A percentile compares a stretch with the other conserved stretches of the same genome.
Evolutionary conservation across 2,113 vertebrate genomes (phyloP).

Genomic region (Heteronetta atricapilla): DNA sequence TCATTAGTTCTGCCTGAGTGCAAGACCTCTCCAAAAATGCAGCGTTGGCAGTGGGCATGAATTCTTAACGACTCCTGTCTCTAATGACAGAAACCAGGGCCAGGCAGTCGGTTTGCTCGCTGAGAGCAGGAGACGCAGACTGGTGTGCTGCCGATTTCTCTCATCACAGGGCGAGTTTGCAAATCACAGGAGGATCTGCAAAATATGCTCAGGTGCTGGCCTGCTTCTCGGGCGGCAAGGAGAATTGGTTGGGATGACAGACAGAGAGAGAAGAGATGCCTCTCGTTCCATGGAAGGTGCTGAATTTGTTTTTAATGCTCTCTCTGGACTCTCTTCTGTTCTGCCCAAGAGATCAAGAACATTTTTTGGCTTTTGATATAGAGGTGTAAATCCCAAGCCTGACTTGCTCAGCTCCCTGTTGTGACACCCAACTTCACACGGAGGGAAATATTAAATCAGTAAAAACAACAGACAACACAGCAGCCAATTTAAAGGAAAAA

Average conservation of each 20-base stretch:
- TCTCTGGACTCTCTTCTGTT: background rate
- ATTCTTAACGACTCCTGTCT: slow-evolving; percentile 63
- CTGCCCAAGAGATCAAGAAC: background rate
- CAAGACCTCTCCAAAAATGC: slow-evolving; percentile 67
- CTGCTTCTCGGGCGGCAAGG: background rate
- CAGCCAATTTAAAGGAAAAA: background rate
- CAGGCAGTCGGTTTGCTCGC: slow-evolving; percentile 14
- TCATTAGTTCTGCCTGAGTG: slow-evolving; percentile 71
- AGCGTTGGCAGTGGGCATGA: slow-evolving; percentile 60
- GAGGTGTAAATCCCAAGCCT: background rate
- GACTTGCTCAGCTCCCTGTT: background rate
- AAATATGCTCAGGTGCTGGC: slow-evolving; percentile 27
- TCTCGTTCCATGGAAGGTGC: background rate
- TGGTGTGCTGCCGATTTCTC: background rate
- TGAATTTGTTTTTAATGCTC: slow-evolving; percentile 26
- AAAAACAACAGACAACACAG: background rate
- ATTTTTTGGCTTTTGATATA: slow-evolving; percentile 17
- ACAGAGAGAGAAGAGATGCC: background rate
- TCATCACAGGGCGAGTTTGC: background rate
- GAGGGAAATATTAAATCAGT: background rate
- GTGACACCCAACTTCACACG: background rate
- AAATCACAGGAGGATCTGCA: slow-evolving; percentile 9
- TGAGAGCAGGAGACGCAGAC: background rate
- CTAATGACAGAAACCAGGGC: slow-evolving; percentile 30
- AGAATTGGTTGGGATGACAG: slow-evolving; percentile 9